These are phyloP conservation scores for Trididemnum clinides DNA, from an alignment of 23 tunicate species.

Conservation along the genomic window DNA sequence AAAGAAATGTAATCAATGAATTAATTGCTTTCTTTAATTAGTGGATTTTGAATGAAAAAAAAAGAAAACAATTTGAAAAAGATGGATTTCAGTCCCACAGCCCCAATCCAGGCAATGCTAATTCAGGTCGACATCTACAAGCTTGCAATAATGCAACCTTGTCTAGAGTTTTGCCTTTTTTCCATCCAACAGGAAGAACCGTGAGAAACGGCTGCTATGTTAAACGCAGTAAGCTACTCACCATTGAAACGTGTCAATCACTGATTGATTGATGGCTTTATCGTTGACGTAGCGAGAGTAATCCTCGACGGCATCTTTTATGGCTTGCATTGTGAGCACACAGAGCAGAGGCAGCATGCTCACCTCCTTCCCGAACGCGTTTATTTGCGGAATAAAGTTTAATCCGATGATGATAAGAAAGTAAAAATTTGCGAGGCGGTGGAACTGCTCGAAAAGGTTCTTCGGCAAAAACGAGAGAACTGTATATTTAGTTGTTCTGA, in stretches of 20 bases:
- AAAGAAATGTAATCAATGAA: too few species aligned
- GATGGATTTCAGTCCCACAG: too few species aligned
- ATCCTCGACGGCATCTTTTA: slow-evolving; percentile 85
- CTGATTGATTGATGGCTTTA: slow-evolving; percentile 47
- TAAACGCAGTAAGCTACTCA: neutral
- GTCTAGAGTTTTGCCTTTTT: too few species aligned
- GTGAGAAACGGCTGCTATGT: too few species aligned
- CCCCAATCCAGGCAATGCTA: too few species aligned
- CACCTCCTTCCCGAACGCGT: slow-evolving; percentile 72
- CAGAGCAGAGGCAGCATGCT: slow-evolving; percentile 74
- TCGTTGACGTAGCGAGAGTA: slow-evolving; percentile 50
- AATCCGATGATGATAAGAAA: slow-evolving; percentile 68
- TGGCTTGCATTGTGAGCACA: slow-evolving; percentile 67
- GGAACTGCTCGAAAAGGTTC: slow-evolving; percentile 90
- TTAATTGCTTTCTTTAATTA: too few species aligned
- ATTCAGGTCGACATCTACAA: too few species aligned
- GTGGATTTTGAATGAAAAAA: too few species aligned
- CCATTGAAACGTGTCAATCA: neutral
- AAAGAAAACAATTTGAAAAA: too few species aligned
- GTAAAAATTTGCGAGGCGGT: slow-evolving; percentile 93
- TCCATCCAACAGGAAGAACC: too few species aligned
- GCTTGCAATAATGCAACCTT: too few species aligned
- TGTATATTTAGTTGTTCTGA: slow-evolving; percentile 91
- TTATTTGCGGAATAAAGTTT: slow-evolving; percentile 76
- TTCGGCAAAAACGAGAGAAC: slow-evolving; percentile 75